A percentile compares a stretch with the other conserved stretches of the same genome.
Conservation (phyloP, 2,797 vertebrate species). For the Sebastes goodei region DNA sequence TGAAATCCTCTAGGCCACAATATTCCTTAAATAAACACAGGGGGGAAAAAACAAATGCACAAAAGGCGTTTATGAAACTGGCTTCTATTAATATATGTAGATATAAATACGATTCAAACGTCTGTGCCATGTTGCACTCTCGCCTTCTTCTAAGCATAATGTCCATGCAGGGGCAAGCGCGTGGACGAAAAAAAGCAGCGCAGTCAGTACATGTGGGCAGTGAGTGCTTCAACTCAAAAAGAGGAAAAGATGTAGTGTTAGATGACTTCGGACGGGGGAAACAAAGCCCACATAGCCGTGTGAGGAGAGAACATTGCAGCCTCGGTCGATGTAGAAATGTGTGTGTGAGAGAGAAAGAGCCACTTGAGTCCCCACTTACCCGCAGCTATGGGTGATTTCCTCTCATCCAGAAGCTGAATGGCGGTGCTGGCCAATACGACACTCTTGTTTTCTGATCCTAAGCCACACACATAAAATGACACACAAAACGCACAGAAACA, state of each 20-base stretch:
- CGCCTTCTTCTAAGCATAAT: neutral
- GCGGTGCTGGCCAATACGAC: conserved; percentile 96
- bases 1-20: conserved; percentile 46
- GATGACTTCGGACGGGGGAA: conserved; percentile 19
- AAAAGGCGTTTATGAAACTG: conserved; percentile 30
- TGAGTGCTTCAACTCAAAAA: conserved; percentile 30
- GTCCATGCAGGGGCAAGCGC: conserved; percentile 9
- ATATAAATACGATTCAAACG: conserved; percentile 8
- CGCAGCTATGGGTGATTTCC: conserved; percentile 97
- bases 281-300: conserved; percentile 18
- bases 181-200: conserved; percentile 22
- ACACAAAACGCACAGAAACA: neutral
- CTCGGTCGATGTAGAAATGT: conserved; percentile 28
- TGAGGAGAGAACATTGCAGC: conserved; percentile 18
- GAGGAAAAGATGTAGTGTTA: conserved; percentile 10
- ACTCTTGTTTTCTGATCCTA: conserved; percentile 93
- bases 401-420: conserved; percentile 95
- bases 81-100: conserved; percentile 24
- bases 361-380: conserved; percentile 81
- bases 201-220: conserved; percentile 49
- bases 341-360: conserved; percentile 31
- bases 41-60: neutral
- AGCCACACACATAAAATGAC: conserved; percentile 30
- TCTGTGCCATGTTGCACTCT: conserved; percentile 3
- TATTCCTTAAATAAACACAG: conserved; percentile 33